Conservation (phyloP, 2,888 invertebrate species). For the Tetragonula carbonaria region DNA sequence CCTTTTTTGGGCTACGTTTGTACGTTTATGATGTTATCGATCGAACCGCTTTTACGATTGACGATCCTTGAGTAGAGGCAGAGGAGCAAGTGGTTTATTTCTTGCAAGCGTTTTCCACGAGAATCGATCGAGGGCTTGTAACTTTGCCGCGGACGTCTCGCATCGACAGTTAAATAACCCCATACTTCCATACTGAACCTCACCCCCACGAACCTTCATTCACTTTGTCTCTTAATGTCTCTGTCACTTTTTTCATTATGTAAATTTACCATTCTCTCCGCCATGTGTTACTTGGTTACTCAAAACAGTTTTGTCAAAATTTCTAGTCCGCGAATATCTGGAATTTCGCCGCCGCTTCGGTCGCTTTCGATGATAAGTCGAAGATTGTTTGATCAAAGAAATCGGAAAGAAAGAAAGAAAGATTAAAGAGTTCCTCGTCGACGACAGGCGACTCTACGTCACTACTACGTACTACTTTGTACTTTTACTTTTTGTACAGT, state of each 20-base stretch:
- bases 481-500: slow-evolving; percentile 32
- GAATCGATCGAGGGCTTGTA: slow-evolving; percentile 12
- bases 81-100: slow-evolving; percentile 21
- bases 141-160: slow-evolving; percentile 58
- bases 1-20: slow-evolving; percentile 37
- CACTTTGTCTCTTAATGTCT: slow-evolving; percentile 71
- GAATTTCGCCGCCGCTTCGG: background rate
- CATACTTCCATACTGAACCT: slow-evolving; percentile 56
- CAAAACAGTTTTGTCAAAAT: slow-evolving; percentile 24
- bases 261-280: slow-evolving; percentile 47
- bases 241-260: slow-evolving; percentile 62
- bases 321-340: slow-evolving; percentile 5
- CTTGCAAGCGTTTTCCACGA: slow-evolving; percentile 3
- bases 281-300: background rate
- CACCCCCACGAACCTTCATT: slow-evolving; percentile 69
- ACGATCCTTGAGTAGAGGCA: slow-evolving; percentile 43
- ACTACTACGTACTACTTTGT: slow-evolving; percentile 2
- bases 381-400: too few species aligned
- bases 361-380: background rate
- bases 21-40: slow-evolving; percentile 42
- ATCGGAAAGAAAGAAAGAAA: background rate
- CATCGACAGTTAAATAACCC: slow-evolving; percentile 57
- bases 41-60: slow-evolving; percentile 44
- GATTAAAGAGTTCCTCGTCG: slow-evolving; percentile 35
- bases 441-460: slow-evolving; percentile 39